Percentiles rank a stretch among this genome's conserved stretches.
These are phyloP conservation scores for Xestoiulus laeticollis DNA, from an alignment of 2,888 invertebrate genomes.

Conservation along the genomic window DNA sequence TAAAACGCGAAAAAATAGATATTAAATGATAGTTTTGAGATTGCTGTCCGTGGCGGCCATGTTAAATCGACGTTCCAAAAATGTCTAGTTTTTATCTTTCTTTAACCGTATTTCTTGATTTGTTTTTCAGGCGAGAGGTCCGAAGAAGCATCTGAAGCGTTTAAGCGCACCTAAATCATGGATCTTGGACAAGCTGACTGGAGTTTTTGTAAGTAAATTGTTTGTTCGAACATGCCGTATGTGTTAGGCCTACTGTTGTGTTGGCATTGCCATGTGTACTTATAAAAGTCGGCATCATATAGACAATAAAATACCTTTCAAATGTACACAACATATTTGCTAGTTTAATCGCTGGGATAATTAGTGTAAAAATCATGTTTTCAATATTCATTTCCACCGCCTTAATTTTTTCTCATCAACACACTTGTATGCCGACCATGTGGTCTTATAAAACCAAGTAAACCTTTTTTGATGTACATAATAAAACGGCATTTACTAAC, in stretches of 20 bases:
- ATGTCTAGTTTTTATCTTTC: background rate
- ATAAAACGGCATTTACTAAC: background rate
- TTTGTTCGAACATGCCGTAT: background rate
- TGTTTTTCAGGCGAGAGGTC: constrained; percentile 85
- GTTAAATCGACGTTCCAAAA: background rate
- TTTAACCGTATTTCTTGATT: background rate
- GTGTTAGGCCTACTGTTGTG: background rate
- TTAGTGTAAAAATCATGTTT: too few relatives aligned
- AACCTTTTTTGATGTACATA: too few relatives aligned
- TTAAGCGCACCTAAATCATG: constrained; percentile 99
- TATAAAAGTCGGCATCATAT: too few relatives aligned
- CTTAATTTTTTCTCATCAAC: too few relatives aligned
- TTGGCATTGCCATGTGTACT: too few relatives aligned
- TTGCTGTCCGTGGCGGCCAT: background rate
- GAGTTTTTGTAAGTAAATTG: constrained; percentile 73
- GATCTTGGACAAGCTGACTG: constrained; percentile 99
- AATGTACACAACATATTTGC: too few relatives aligned
- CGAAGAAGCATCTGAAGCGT: constrained; percentile 99
- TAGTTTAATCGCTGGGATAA: too few relatives aligned
- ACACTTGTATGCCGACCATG: too few relatives aligned
- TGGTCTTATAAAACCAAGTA: too few relatives aligned
- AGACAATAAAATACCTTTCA: too few relatives aligned
- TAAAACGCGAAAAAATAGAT: background rate
- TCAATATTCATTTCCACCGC: too few relatives aligned
- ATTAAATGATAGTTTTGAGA: background rate